Evolutionary conservation across 1,140 invertebrate species (phyloP).

Genomic region (Psilanteris sp.): DNA sequence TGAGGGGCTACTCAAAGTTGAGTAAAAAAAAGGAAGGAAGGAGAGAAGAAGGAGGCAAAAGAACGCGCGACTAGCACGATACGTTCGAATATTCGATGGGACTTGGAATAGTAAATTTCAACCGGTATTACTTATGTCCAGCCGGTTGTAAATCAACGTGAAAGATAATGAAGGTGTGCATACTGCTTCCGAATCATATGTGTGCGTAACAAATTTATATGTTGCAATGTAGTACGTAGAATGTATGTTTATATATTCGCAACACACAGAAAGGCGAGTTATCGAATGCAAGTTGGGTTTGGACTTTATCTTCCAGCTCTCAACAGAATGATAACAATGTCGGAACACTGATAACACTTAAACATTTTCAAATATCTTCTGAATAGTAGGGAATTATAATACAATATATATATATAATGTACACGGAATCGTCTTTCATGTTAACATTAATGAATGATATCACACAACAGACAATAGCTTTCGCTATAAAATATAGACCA

Average conservation of each 20-base stretch:
- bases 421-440: too few relatives aligned
- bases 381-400: too few relatives aligned
- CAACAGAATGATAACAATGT: slow-evolving; percentile 9
- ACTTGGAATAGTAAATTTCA: slow-evolving; percentile 12
- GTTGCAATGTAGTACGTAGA: not conserved
- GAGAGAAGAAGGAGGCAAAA: not conserved
- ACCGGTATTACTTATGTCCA: slow-evolving; percentile 32
- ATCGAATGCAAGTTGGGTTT: slow-evolving; percentile 1
- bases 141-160: slow-evolving; percentile 22
- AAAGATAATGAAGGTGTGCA: slow-evolving; percentile 19
- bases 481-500: too few relatives aligned
- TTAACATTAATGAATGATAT: too few relatives aligned
- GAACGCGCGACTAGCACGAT: slow-evolving; percentile 8
- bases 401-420: too few relatives aligned
- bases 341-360: not conserved
- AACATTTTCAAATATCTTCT: not conserved
- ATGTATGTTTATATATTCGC: slow-evolving; percentile 4
- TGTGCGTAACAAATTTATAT: not conserved
- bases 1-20: slow-evolving; percentile 14
- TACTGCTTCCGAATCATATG: not conserved
- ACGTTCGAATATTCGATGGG: slow-evolving; percentile 8
- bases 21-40: not conserved
- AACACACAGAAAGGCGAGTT: slow-evolving; percentile 1
- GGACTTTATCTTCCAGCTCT: slow-evolving; percentile 5
- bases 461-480: too few relatives aligned